Conservation (phyloP, 2,888 invertebrate species). For the Cephus spinipes region DNA sequence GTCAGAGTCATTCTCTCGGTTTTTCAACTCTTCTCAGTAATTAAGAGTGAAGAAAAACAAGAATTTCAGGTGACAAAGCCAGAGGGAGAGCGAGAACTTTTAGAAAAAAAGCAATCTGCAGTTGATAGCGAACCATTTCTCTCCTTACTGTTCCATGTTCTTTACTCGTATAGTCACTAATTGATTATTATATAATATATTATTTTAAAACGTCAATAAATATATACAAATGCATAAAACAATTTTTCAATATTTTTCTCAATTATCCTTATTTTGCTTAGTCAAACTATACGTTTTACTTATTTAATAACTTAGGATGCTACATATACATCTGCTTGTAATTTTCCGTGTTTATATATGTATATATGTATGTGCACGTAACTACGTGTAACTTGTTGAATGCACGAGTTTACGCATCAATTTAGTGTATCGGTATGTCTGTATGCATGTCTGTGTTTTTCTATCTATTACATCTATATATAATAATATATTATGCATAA, state of each 20-base stretch:
- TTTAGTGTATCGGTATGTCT: too few species aligned
- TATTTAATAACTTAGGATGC: constrained; percentile 29
- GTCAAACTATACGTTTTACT: constrained; percentile 34
- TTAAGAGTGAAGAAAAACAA: too few species aligned
- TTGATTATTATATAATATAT: constrained; percentile 56
- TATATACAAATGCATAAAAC: constrained; percentile 67
- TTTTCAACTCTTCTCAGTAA: too few species aligned
- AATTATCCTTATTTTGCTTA: constrained; percentile 46
- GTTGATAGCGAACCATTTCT: neutral
- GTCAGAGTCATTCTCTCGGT: too few species aligned
- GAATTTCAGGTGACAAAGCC: too few species aligned
- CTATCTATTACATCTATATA: constrained; percentile 27
- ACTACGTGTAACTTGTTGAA: too few species aligned
- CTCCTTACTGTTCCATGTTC: constrained; percentile 17
- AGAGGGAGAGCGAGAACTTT: too few species aligned
- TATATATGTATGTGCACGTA: neutral
- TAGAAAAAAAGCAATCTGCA: too few species aligned
- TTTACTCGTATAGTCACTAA: constrained; percentile 38
- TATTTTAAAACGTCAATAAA: constrained; percentile 65
- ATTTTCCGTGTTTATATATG: constrained; percentile 14
- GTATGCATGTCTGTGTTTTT: too few species aligned
- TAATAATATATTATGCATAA: constrained; percentile 44
- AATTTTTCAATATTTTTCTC: constrained; percentile 55
- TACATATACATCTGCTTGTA: constrained; percentile 12
- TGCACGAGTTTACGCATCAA: too few species aligned